These are phyloP conservation scores for Calyptommatus sinebrachiatus DNA, from an alignment of 2,113 vertebrate species.

Conservation along the genomic window DNA sequence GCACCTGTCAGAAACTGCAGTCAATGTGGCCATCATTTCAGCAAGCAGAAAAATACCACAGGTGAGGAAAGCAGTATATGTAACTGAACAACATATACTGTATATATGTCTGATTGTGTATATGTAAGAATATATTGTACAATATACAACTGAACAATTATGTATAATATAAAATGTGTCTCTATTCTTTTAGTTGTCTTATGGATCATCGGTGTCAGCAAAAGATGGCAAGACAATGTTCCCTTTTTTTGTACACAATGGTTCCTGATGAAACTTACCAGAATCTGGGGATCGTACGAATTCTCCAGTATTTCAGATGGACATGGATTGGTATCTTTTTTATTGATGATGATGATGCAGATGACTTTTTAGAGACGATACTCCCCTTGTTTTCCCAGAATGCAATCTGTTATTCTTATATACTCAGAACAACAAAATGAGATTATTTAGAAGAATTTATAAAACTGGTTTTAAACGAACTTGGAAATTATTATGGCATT, in stretches of 20 bases:
- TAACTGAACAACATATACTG: no score
- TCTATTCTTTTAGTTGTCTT: no score
- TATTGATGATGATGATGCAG: no score
- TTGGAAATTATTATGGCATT: not conserved
- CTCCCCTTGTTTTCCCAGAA: no score
- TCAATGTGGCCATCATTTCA: not conserved
- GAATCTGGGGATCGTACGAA: not conserved
- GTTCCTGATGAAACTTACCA: not conserved
- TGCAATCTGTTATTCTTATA: no score
- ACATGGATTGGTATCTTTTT: not conserved
- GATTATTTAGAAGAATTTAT: not conserved
- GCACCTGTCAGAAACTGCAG: not conserved
- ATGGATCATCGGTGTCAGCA: not conserved
- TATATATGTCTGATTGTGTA: not conserved
- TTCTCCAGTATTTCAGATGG: conserved; percentile 30
- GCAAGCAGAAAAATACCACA: not conserved
- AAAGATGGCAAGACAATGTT: conserved; percentile 13
- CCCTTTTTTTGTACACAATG: conserved; percentile 23
- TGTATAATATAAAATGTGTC: no score
- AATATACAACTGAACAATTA: not conserved
- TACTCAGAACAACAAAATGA: not conserved
- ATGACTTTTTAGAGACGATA: no score
- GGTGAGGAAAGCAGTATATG: not conserved
- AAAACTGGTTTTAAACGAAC: not conserved
- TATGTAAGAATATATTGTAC: not conserved